Evolutionary conservation across 2,797 vertebrate genomes (phyloP), one percentile per base, ranked within the genome.

Genomic region (Melanotaenia parkinsoni): DNA sequence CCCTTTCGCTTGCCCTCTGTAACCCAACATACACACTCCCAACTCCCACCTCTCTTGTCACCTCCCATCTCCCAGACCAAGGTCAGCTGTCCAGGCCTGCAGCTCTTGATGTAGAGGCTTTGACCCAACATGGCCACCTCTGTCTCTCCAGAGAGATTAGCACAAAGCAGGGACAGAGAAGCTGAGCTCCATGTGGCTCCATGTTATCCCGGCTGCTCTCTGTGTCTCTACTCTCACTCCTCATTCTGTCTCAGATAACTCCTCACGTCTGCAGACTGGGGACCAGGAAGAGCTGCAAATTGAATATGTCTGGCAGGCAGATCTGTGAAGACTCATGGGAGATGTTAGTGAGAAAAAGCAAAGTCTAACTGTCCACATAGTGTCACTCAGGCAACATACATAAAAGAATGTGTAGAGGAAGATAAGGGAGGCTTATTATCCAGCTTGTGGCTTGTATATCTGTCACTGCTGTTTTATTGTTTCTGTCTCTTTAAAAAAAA

Each of bases 221-320:
- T 86, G 78, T 71, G 72, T 90, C 88, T 90, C 77, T 67, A 58
- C 83, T 82, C 89, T 86, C 86, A 82, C 88, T 90, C 89, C 87
- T 89, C 83, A 79, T 90, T 90, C 84, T 92, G 86, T 92, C 91
- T 92, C 86, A 81, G 86, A 91, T 88, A 89, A 91, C 89, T 92
- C 86, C 86, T 86, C 86, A 82, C 85, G 85, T 91, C 90, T 90
- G 87, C 75, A 83, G 86, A 83, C 86, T 67, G 71, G 89, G 87
- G 90, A 92, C 89, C 79, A 73, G 82, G 79, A 90, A 88, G 88
- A 93, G 90, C 88, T 93, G 92, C 89, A 94, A 94, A 94, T 94
- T 94, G 91, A 95, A 94, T 93, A 89, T 90, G 90, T 93, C 93
- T 92, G 90, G 86, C 91, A 89, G 91, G 87, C 90, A 93, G 89